Conservation (phyloP, 64 coral and sea anemone species). For the Stichodactyla mertensii region DNA sequence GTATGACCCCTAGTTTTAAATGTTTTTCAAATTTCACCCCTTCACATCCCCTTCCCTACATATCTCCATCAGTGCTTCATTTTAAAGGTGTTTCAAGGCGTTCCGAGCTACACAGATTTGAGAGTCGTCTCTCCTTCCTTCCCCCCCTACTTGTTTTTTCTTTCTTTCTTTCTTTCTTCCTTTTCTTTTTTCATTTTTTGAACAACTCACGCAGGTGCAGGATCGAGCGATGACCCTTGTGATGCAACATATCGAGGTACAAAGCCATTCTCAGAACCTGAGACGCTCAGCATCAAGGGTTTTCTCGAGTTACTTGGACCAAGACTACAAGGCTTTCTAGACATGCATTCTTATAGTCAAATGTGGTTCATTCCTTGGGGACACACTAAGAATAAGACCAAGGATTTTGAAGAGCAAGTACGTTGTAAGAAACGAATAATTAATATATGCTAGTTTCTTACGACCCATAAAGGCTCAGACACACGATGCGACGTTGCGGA, state of each 20-base stretch:
- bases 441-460: not conserved
- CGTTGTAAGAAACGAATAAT: not conserved
- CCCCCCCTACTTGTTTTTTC: too few relatives aligned
- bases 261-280: slow-evolving; percentile 34
- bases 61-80: too few relatives aligned
- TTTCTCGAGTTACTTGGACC: slow-evolving; percentile 25
- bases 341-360: slow-evolving; percentile 72
- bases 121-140: too few relatives aligned
- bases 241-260: slow-evolving; percentile 31
- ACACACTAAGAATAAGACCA: slow-evolving; percentile 24
- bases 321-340: slow-evolving; percentile 30
- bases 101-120: too few relatives aligned
- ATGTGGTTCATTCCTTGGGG: slow-evolving; percentile 70
- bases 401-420: slow-evolving; percentile 38
- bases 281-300: slow-evolving; percentile 18
- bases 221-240: slow-evolving; percentile 25
- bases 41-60: too few relatives aligned
- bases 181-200: too few relatives aligned
- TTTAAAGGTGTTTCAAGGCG: too few relatives aligned
- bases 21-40: too few relatives aligned
- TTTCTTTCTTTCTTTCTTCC: too few relatives aligned
- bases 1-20: too few relatives aligned
- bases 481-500: too few relatives aligned
- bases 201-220: not conserved
- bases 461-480: not conserved